Base-by-base conservation (phyloP, 1,140 invertebrate genomes). In the Ceratosolen solmsi region DNA sequence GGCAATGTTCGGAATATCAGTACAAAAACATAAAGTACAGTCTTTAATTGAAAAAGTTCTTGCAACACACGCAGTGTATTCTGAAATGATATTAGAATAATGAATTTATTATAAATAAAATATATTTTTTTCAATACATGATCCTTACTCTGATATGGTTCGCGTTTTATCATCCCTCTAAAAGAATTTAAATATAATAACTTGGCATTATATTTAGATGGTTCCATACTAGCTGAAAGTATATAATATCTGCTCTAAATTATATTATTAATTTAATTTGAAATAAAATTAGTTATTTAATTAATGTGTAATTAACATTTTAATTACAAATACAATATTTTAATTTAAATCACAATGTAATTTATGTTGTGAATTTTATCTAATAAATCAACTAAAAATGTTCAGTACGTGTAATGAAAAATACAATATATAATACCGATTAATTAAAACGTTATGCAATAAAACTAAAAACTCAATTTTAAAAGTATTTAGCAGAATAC, bases 1-100 rank as follows among this genome's bases (percentile, higher is more conserved):
- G 8, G 49, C 80, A 13, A 82, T 9, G 13, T 58, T 82, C 41
- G 80, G 73, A 20, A 71, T n/a, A 30, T 82, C 80, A 1, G 80
- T 82, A 49, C 80, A 82, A 25, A 71, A 82, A 74, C 80, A 82
- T 38, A 82, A n/a, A 5, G 63, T 77, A 27, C 80, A 82, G 3
- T n/a, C 22, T 25, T 72, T 22, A 38, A 82, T 72, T 0, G 51
- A 25, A 46, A 82, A 82, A 17, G 65, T 77, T 68, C 80, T 70
- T 30, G 80, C 36, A 11, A 72, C 74, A 36, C 80, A 82, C 17
- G 65, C 51, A 9, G 60, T 8, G 63, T 82, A 72, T 17, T 72
- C 80, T 82, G 54, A 22, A 71, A 56, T 38, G 2, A 38, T 22
- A 25, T n/a, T 22, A 17, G 0, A 51, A 72, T 70, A 70, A 1